Conservation (phyloP, 2,113 vertebrate species). For the Carettochelys insculpta region DNA sequence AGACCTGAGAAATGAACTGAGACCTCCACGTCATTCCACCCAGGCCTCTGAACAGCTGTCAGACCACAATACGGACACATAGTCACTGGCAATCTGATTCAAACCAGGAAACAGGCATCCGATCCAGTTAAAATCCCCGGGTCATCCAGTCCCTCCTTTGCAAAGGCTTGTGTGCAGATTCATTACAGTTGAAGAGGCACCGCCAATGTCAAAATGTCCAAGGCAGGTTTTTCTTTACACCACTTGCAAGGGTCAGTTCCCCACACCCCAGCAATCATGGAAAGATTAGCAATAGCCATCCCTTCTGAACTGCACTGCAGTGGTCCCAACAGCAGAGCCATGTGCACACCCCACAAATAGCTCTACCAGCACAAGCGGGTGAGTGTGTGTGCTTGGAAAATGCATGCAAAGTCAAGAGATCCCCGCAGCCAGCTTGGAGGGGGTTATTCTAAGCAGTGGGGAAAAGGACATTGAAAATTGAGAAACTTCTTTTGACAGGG, state of each 20-base stretch:
- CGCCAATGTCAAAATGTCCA: background rate
- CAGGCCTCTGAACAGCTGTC: background rate
- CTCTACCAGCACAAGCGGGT: background rate
- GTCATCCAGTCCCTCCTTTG: background rate
- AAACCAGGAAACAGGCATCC: background rate
- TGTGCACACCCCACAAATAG: accelerated
- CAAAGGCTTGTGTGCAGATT: background rate
- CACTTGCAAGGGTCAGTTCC: background rate
- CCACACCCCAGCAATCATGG: accelerated
- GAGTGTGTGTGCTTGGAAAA: background rate
- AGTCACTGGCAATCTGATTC: background rate
- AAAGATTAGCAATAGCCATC: background rate
- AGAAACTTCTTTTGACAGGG: conserved; percentile 62
- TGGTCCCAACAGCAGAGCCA: accelerated
- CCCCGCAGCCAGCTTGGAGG: background rate
- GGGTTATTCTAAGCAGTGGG: background rate
- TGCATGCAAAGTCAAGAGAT: background rate
- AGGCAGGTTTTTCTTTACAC: background rate
- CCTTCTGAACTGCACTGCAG: accelerated
- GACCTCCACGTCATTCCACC: background rate
- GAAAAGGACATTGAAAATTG: conserved; percentile 30
- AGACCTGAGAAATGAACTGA: background rate
- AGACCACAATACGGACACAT: background rate
- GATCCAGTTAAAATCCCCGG: background rate
- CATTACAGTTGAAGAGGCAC: background rate